Evolutionary conservation across 1,140 invertebrate species (phyloP).

Genomic region (Philopotamus ludificatus): DNA sequence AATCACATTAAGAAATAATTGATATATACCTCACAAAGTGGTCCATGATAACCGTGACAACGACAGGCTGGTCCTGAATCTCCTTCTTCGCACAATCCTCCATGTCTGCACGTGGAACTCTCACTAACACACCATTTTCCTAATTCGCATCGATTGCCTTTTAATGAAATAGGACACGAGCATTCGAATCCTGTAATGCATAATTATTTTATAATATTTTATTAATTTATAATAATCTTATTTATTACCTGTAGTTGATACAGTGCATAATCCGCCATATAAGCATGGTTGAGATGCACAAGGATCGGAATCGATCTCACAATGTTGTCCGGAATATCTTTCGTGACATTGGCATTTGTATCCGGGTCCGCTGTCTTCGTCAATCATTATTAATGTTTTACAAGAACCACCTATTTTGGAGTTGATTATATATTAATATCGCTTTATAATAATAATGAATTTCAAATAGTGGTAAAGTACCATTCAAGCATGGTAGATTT

Average conservation of each 20-base stretch:
- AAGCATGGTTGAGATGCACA: constrained; percentile 83
- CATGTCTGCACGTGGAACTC: constrained; percentile 66
- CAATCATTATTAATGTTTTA: constrained; percentile 47
- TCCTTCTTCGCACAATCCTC: constrained; percentile 75
- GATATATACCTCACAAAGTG: constrained; percentile 58
- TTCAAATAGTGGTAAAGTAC: constrained; percentile 43
- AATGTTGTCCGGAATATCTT: constrained; percentile 70
- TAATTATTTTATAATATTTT: too few species aligned
- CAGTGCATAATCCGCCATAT: constrained; percentile 67
- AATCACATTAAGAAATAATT: background rate
- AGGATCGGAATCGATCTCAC: constrained; percentile 82
- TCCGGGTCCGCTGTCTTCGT: constrained; percentile 48
- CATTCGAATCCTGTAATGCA: constrained; percentile 35
- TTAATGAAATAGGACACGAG: constrained; percentile 15
- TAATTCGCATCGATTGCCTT: constrained; percentile 63
- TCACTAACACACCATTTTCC: constrained; percentile 65
- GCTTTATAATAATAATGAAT: background rate
- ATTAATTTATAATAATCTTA: too few species aligned
- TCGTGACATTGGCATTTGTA: constrained; percentile 73
- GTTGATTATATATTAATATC: background rate
- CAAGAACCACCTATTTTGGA: constrained; percentile 63
- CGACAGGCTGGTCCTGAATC: constrained; percentile 69
- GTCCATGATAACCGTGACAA: constrained; percentile 66
- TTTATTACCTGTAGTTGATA: constrained; percentile 30
- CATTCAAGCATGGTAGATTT: constrained; percentile 80